These are phyloP conservation scores for Pampus argenteus DNA, from an alignment of 2,797 vertebrate species.

Conservation along the genomic window DNA sequence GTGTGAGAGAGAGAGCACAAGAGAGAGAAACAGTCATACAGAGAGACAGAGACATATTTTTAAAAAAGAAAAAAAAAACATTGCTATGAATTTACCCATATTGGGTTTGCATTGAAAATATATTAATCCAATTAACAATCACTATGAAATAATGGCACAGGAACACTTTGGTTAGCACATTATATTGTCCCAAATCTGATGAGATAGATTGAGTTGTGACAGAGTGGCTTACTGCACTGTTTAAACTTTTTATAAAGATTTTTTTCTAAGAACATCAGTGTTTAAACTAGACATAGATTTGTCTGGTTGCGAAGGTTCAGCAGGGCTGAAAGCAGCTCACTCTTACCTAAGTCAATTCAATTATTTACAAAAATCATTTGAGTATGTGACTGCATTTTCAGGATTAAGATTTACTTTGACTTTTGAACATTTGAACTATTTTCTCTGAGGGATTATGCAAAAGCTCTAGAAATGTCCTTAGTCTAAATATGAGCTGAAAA, in stretches of 20 bases:
- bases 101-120: slow-evolving; percentile 70
- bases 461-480: not conserved
- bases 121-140: slow-evolving; percentile 40
- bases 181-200: not conserved
- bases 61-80: slow-evolving; percentile 7
- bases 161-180: not conserved
- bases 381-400: no score
- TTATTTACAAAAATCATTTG: not conserved
- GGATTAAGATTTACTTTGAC: not conserved
- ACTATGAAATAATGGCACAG: slow-evolving; percentile 14
- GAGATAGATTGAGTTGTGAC: not conserved
- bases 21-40: no score
- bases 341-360: not conserved
- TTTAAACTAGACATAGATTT: not conserved
- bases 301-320: not conserved
- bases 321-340: slow-evolving; percentile 12
- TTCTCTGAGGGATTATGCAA: no score
- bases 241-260: not conserved
- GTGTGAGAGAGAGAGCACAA: slow-evolving; percentile 9
- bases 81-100: slow-evolving; percentile 75
- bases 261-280: not conserved
- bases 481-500: not conserved
- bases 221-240: slow-evolving; percentile 15
- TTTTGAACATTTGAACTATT: no score
- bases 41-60: no score